Conservation (phyloP, 2,797 vertebrate species). For the Hyperoplus immaculatus region DNA sequence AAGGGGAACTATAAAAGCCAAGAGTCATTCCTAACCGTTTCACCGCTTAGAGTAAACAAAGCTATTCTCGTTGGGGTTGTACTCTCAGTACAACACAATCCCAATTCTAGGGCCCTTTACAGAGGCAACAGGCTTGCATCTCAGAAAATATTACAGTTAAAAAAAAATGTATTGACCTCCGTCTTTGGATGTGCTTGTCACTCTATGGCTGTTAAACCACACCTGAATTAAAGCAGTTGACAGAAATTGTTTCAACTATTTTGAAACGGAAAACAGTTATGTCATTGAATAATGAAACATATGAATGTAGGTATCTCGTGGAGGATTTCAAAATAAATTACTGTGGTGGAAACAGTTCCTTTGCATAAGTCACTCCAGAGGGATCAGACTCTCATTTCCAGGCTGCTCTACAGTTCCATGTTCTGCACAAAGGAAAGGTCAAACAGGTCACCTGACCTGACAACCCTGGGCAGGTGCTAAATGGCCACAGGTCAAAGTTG, state of each 20-base stretch:
- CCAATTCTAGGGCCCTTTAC: constrained; percentile 68
- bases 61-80: constrained; percentile 50
- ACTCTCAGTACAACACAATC: constrained; percentile 62
- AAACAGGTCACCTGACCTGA: constrained; percentile 59
- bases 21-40: constrained; percentile 48
- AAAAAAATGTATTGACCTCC: constrained; percentile 58
- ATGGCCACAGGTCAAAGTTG: constrained; percentile 65
- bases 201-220: constrained; percentile 11
- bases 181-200: constrained; percentile 23
- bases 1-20: constrained; percentile 41
- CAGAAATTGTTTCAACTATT: neutral
- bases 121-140: constrained; percentile 52
- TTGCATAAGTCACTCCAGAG: constrained; percentile 41
- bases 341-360: constrained; percentile 4
- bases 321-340: constrained; percentile 35
- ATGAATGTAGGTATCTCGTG: constrained; percentile 17
- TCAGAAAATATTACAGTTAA: constrained; percentile 65
- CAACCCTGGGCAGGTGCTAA: constrained; percentile 37
- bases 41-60: constrained; percentile 67
- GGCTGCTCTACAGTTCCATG: constrained; percentile 45
- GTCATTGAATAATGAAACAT: constrained; percentile 21
- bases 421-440: constrained; percentile 61
- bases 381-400: constrained; percentile 41
- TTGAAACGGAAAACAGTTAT: neutral
- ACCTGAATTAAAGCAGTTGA: constrained; percentile 13